Conservation (phyloP, 1,140 invertebrate genomes). For the Oncopodura yosiiana region DNA sequence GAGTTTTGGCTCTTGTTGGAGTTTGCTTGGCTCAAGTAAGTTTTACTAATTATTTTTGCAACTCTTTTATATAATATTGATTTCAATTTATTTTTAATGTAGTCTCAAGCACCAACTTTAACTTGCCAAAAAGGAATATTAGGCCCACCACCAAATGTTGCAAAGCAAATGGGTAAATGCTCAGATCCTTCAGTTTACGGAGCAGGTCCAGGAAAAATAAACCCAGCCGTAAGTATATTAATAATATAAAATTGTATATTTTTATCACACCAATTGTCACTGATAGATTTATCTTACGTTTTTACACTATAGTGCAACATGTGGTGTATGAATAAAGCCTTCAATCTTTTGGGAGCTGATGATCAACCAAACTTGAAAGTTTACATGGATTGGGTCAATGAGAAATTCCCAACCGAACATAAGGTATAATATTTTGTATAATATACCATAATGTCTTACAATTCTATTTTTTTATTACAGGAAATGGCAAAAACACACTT, state of each 20-base stretch:
- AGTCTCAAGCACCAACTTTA: background rate
- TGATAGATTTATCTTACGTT: background rate
- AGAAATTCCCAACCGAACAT: background rate
- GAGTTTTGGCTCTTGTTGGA: background rate
- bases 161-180: background rate
- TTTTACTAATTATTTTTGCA: background rate
- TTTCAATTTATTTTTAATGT: background rate
- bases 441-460: too few species aligned
- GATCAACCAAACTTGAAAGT: background rate
- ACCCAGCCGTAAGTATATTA: conserved; percentile 1
- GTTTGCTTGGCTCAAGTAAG: background rate
- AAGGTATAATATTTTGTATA: too few species aligned
- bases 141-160: background rate
- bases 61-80: background rate
- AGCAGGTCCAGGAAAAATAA: conserved; percentile 6
- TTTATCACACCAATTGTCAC: background rate
- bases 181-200: conserved; percentile 3
- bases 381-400: conserved; percentile 1
- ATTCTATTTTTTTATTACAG: too few species aligned
- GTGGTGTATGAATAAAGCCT: conserved; percentile 2
- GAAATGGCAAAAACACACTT: background rate
- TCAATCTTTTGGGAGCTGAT: background rate
- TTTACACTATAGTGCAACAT: background rate
- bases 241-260: background rate
- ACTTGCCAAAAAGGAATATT: background rate